These are phyloP conservation scores for Ciconia nigra DNA, from an alignment of 2,797 vertebrate species.

Conservation along the genomic window DNA sequence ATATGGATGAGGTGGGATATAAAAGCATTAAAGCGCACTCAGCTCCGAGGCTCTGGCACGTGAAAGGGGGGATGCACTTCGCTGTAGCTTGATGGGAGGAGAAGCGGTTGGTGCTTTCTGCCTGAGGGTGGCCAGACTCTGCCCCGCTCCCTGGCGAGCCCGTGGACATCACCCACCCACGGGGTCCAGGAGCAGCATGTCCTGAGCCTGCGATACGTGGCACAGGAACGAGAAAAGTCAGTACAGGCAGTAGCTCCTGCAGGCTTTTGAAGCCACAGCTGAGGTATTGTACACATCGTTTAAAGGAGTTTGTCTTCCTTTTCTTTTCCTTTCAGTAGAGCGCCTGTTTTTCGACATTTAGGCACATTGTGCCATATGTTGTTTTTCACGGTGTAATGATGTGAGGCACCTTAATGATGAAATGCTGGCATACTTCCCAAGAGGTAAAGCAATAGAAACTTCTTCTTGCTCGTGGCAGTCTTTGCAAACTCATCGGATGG, in stretches of 20 bases:
- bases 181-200: rapidly evolving
- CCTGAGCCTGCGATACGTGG: rapidly evolving
- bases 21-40: rapidly evolving
- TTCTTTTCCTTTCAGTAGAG: background rate
- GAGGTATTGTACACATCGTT: background rate
- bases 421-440: constrained; percentile 52
- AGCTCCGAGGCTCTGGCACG: rapidly evolving
- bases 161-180: rapidly evolving
- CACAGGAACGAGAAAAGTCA: background rate
- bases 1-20: rapidly evolving
- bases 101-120: background rate
- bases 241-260: background rate
- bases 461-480: background rate
- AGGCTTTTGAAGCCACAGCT: background rate
- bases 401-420: constrained; percentile 23
- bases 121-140: background rate
- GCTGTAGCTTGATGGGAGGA: rapidly evolving
- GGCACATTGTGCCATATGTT: constrained; percentile 60
- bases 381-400: constrained; percentile 44
- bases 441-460: background rate
- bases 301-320: background rate
- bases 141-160: background rate
- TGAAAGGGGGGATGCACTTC: background rate
- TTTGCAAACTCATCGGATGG: background rate
- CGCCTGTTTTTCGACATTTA: constrained; percentile 7